A percentile compares a stretch with the other conserved stretches of the same genome.
Conservation (phyloP, 2,113 vertebrate species). For the Gobio gobio region DNA sequence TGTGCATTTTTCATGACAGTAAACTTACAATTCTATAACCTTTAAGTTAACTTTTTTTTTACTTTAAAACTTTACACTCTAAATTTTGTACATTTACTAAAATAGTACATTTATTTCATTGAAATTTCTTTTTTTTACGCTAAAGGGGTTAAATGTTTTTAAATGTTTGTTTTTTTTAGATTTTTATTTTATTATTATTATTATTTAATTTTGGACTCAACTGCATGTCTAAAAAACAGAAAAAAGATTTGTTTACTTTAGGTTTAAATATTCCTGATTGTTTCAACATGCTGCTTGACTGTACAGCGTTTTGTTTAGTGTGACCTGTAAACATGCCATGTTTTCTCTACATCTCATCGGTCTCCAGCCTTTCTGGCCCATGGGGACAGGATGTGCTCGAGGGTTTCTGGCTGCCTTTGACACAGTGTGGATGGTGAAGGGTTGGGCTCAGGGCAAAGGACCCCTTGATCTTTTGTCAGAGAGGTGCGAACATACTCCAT, state of each 20-base stretch:
- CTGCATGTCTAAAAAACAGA: too few species aligned
- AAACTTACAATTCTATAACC: too few species aligned
- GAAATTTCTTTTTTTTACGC: too few species aligned
- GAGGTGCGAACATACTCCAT: conserved; percentile 74
- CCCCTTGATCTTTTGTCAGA: conserved; percentile 89
- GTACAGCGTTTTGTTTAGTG: not conserved
- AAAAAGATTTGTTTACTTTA: not conserved
- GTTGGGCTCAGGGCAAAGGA: conserved; percentile 85
- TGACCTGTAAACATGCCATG: not conserved
- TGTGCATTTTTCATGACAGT: too few species aligned
- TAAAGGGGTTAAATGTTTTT: not conserved
- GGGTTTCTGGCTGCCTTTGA: conserved; percentile 96
- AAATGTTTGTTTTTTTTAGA: not conserved
- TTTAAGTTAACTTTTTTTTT: too few species aligned
- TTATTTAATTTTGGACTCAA: not conserved
- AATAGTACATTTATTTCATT: too few species aligned
- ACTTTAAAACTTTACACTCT: too few species aligned
- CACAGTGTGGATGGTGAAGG: conserved; percentile 92
- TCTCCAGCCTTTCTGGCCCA: conserved; percentile 95
- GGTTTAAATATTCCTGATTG: not conserved
- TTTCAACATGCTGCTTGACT: not conserved
- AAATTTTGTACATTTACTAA: too few species aligned
- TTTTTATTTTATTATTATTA: not conserved
- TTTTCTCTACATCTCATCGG: conserved; percentile 8
- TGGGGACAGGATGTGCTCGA: conserved; percentile 96